Evolutionary conservation across 2,888 invertebrate genomes (phyloP).

Genomic region (Oligia strigilis): DNA sequence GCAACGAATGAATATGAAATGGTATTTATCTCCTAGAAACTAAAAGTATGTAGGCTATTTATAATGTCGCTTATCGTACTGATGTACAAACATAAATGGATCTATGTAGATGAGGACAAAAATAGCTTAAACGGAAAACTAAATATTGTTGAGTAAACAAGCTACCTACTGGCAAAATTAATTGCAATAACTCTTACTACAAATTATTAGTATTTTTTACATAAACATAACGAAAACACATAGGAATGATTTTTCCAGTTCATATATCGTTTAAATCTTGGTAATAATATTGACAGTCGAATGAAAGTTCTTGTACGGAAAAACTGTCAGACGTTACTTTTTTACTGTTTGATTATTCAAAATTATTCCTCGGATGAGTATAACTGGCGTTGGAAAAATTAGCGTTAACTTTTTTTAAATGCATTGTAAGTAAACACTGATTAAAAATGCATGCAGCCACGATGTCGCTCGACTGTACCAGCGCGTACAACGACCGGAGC

Average conservation of each 20-base stretch:
- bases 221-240: not conserved
- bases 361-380: not conserved
- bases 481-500: constrained; percentile 77
- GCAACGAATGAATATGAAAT: not conserved
- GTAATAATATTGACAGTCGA: not conserved
- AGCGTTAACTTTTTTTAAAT: not conserved
- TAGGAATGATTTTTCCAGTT: not conserved
- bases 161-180: not conserved
- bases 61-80: not conserved
- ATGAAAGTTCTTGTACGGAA: not conserved
- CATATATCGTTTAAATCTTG: not conserved
- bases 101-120: not conserved
- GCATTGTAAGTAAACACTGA: not conserved
- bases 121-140: not conserved
- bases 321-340: not conserved
- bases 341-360: not conserved
- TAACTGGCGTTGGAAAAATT: not conserved
- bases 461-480: constrained; percentile 66
- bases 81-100: not conserved
- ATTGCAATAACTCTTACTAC: not conserved
- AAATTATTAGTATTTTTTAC: not conserved
- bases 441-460: not conserved
- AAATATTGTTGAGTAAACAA: not conserved
- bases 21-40: too few relatives aligned
- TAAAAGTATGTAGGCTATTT: not conserved